Conservation (phyloP, 2,888 invertebrate genomes). For the Clistopyga incitator region DNA sequence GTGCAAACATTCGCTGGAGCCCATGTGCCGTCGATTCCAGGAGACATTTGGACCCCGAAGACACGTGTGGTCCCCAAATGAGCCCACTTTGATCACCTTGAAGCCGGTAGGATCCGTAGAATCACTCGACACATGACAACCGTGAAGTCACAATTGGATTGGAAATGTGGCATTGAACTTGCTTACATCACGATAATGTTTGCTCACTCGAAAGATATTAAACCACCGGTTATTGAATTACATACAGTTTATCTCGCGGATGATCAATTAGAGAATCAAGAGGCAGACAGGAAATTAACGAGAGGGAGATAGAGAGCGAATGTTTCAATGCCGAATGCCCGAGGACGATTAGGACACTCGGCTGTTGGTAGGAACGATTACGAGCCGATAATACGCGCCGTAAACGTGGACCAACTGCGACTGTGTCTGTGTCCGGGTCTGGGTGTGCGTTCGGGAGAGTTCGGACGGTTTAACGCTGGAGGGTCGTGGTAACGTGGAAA, state of each 20-base stretch:
- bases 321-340: slow-evolving; percentile 31
- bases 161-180: slow-evolving; percentile 9
- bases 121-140: too few species aligned
- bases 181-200: not conserved
- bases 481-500: slow-evolving; percentile 68
- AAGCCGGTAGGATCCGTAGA: too few species aligned
- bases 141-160: not conserved
- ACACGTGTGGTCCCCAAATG: too few species aligned
- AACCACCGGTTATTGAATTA: slow-evolving; percentile 5
- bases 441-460: slow-evolving; percentile 53
- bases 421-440: too few species aligned
- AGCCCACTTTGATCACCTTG: too few species aligned
- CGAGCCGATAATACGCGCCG: slow-evolving; percentile 46
- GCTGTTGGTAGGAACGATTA: slow-evolving; percentile 52
- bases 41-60: too few species aligned
- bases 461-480: slow-evolving; percentile 72
- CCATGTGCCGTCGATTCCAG: too few species aligned
- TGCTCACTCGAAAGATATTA: not conserved
- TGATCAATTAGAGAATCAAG: slow-evolving; percentile 12
- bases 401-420: slow-evolving; percentile 28
- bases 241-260: not conserved
- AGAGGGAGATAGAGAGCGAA: not conserved
- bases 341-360: slow-evolving; percentile 60
- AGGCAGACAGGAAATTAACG: not conserved
- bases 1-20: too few species aligned